Percentiles rank a stretch among this genome's conserved stretches.
These are phyloP conservation scores for Synergus umbraculus DNA, from an alignment of 2,888 invertebrate genomes.

Conservation along the genomic window DNA sequence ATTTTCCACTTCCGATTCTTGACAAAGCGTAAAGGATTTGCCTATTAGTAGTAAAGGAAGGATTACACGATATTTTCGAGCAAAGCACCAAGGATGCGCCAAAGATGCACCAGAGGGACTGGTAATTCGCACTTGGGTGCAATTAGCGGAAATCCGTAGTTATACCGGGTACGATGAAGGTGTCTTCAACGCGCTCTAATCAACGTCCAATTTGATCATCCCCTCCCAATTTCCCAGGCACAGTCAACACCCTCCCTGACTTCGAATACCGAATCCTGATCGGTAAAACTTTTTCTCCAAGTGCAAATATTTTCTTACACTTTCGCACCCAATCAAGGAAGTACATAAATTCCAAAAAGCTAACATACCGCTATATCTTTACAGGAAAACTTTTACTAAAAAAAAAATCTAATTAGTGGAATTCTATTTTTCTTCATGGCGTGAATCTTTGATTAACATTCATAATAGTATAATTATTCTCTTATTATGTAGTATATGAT, in stretches of 20 bases:
- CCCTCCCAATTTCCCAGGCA: background rate
- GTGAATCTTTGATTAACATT: no score
- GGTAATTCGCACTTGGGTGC: conserved; percentile 1
- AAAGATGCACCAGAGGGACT: background rate
- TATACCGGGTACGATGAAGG: conserved; percentile 1
- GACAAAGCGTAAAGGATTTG: conserved; percentile 6
- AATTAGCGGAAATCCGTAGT: conserved; percentile 30
- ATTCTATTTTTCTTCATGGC: no score
- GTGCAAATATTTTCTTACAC: conserved; percentile 29
- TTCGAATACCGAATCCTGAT: conserved; percentile 22
- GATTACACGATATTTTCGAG: conserved; percentile 18
- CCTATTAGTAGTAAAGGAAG: conserved; percentile 5
- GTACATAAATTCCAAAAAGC: conserved; percentile 14
- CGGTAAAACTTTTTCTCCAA: conserved; percentile 31
- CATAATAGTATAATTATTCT: no score
- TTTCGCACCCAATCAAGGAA: conserved; percentile 16
- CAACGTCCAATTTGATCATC: conserved; percentile 33
- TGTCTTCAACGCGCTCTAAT: conserved; percentile 35
- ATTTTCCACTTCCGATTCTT: background rate
- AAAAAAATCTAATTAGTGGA: background rate
- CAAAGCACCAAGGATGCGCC: conserved; percentile 2
- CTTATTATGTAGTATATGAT: no score
- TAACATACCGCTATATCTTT: background rate
- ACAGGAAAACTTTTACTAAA: background rate
- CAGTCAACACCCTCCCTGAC: conserved; percentile 18